Evolutionary conservation across 2,888 invertebrate species (phyloP).

Genomic region (Lepidocyrtoides sp.): DNA sequence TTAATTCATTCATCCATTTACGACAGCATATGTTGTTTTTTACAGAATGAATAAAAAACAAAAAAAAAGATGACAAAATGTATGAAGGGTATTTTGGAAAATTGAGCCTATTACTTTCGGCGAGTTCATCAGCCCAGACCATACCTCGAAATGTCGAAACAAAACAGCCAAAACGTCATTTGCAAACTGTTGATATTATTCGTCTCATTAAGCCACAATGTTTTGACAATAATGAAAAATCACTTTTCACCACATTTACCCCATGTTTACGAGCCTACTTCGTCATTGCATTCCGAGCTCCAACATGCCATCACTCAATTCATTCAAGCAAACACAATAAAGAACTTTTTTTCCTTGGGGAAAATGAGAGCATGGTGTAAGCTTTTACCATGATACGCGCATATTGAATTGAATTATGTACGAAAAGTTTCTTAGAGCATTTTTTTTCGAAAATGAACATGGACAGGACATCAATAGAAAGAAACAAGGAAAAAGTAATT

Average conservation of each 20-base stretch:
- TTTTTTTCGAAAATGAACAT: not conserved
- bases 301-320: not conserved
- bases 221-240: not conserved
- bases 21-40: no score
- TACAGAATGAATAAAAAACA: no score
- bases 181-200: conserved; percentile 24
- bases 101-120: not conserved
- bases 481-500: not conserved
- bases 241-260: conserved; percentile 9
- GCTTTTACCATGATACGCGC: not conserved
- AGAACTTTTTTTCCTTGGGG: conserved; percentile 16
- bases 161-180: not conserved
- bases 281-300: not conserved
- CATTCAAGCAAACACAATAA: not conserved
- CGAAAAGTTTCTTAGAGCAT: not conserved
- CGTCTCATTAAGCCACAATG: not conserved
- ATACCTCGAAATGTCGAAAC: no score
- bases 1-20: no score
- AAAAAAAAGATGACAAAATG: no score
- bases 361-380: conserved; percentile 32
- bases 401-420: not conserved
- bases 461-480: not conserved
- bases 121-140: not conserved
- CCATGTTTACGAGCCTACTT: not conserved
- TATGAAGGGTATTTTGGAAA: no score